Percentiles rank a stretch among this genome's conserved stretches.
These are phyloP conservation scores for Zonotrichia albicollis DNA, from an alignment of 2,797 vertebrate species.

Conservation along the genomic window DNA sequence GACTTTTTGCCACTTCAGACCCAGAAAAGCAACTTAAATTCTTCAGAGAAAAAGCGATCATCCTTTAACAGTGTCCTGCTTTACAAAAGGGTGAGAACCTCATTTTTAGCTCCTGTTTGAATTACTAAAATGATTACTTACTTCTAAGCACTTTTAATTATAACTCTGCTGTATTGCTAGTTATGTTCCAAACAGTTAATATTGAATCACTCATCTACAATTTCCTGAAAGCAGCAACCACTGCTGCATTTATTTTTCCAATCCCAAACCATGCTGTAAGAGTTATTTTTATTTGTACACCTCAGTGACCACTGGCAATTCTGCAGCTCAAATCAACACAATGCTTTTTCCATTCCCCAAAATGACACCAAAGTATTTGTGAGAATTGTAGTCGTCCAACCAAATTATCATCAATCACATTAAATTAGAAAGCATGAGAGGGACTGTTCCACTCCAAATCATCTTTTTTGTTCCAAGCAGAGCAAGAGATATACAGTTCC, in stretches of 20 bases:
- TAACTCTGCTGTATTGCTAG: neutral
- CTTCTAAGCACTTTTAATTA: constrained; percentile 24
- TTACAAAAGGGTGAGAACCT: neutral
- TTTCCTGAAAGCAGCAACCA: neutral
- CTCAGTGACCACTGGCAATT: constrained; percentile 21
- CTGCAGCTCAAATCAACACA: neutral
- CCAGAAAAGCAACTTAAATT: neutral
- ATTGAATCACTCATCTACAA: neutral
- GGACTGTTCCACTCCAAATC: neutral
- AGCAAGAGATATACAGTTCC: neutral
- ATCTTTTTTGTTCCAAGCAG: neutral
- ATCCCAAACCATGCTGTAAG: neutral
- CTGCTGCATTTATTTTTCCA: neutral
- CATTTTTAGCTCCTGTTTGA: neutral
- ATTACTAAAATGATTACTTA: constrained; percentile 14
- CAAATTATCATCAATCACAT: constrained; percentile 26
- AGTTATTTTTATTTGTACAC: constrained; percentile 9
- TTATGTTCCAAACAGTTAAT: constrained; percentile 15
- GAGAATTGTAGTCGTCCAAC: constrained; percentile 21
- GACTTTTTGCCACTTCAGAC: neutral
- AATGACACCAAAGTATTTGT: constrained; percentile 11
- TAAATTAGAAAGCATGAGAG: neutral
- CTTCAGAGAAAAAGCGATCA: neutral
- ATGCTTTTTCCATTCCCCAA: neutral
- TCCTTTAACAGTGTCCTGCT: neutral